phyloP scores from a whole-genome alignment of 1,140 invertebrate species.

The Helicorthomorpha holstii region DNA sequence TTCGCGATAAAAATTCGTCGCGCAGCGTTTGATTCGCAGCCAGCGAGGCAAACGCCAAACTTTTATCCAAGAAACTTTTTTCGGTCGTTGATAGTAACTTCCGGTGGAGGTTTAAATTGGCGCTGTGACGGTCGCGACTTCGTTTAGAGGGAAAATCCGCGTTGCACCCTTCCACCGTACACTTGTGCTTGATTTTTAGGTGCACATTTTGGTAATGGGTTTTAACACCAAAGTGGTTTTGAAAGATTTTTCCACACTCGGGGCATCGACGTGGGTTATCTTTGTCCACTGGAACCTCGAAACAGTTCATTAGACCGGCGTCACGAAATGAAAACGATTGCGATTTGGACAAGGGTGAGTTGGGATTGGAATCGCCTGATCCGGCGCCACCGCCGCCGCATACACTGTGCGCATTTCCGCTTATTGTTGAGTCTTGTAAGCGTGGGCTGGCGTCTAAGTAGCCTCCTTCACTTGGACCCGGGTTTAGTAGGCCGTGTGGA shows the following conservation, averaged over 20 bases:
- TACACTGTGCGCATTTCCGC: constrained; percentile 3
- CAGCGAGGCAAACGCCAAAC: constrained; percentile 21
- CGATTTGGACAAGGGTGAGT: constrained; percentile 34
- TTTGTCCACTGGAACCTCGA: constrained; percentile 59
- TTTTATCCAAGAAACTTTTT: constrained; percentile 23
- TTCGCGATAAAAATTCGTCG: constrained; percentile 61
- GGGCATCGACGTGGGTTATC: constrained; percentile 70
- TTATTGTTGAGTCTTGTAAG: constrained; percentile 17
- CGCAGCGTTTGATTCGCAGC: constrained; percentile 22
- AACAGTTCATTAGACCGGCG: constrained; percentile 12
- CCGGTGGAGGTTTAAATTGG: constrained; percentile 77
- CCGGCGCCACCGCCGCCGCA: constrained; percentile 13
- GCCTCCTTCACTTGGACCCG: background rate
- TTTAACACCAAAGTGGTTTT: constrained; percentile 87
- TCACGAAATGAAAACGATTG: constrained; percentile 13
- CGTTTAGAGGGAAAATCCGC: constrained; percentile 89
- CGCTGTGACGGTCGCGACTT: constrained; percentile 78
- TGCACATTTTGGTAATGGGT: constrained; percentile 92
- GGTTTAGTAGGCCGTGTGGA: constrained; percentile 1
- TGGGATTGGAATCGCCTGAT: constrained; percentile 23
- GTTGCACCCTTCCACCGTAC: constrained; percentile 88
- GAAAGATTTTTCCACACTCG: constrained; percentile 82
- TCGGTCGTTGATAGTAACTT: constrained; percentile 60
- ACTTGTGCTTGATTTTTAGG: constrained; percentile 89
- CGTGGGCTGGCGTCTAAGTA: constrained; percentile 13